These are phyloP conservation scores for Macquaria ambigua DNA, from an alignment of 2,113 vertebrate species.

Conservation along the genomic window DNA sequence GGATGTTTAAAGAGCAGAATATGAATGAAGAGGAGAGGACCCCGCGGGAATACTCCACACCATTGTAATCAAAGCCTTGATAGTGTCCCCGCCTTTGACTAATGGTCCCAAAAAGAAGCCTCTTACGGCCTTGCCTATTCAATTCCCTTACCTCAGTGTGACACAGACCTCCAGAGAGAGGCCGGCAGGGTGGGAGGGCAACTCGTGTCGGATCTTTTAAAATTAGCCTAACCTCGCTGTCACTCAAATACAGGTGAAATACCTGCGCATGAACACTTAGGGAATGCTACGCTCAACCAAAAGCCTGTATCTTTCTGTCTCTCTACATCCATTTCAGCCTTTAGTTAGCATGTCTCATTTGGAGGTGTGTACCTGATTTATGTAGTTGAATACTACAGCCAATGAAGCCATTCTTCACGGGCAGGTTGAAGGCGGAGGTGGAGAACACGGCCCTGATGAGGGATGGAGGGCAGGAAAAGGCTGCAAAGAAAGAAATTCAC, in stretches of 20 bases:
- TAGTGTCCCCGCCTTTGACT: constrained; percentile 72
- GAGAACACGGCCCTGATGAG: constrained; percentile 15
- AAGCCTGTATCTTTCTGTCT: too few species aligned
- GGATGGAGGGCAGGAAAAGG: constrained; percentile 28
- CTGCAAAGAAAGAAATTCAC: constrained; percentile 24
- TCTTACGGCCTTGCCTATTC: constrained; percentile 46
- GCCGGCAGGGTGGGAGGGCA: not conserved
- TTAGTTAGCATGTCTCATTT: not conserved
- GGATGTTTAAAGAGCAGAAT: constrained; percentile 68
- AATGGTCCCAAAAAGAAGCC: constrained; percentile 65
- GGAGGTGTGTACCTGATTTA: constrained; percentile 51
- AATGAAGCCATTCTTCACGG: constrained; percentile 45
- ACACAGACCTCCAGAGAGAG: constrained; percentile 33
- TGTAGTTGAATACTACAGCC: too few species aligned
- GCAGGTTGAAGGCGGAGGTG: constrained; percentile 25
- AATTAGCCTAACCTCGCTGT: constrained; percentile 5
- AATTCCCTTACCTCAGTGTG: constrained; percentile 24
- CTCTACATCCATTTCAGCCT: not conserved
- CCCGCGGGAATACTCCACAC: constrained; percentile 51
- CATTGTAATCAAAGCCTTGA: constrained; percentile 68
- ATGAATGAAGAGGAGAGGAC: constrained; percentile 64
- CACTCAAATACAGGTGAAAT: constrained; percentile 38
- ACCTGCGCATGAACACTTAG: not conserved
- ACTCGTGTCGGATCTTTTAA: not conserved
- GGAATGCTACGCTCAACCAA: not conserved